Base-by-base conservation (phyloP, 1,140 invertebrate species). In the Cardiocondyla obscurior region DNA sequence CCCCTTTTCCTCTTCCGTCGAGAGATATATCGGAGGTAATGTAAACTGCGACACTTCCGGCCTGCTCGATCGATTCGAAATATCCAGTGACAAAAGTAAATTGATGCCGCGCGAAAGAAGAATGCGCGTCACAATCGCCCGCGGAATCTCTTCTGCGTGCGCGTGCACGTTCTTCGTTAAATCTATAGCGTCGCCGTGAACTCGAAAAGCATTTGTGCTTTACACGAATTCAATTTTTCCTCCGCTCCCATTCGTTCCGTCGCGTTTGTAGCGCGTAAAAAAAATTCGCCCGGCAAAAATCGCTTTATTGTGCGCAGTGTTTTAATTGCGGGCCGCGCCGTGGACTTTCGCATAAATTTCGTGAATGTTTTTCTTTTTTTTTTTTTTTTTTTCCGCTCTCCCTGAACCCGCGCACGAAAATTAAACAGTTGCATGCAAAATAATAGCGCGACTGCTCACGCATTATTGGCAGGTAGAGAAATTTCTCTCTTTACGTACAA, bases 41-140 rank as follows among this genome's bases (percentile, higher is more conserved):
- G 44, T 77, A 60, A 67, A 3, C n/a, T 65, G 22, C 25, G n/a
- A 16, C 33, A 49, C 55, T 62, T 76, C 44, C 55, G 28, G 30
- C 39, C 28, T 46, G 73, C 55, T 33, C 28, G 16, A 46, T 67
- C 28, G 60, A 65, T 65, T 53, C 67, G 16, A 79, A 53, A 79
- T 69, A 69, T 55, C 44, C 25, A 39, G 12, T 70, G 64, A 69
- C 76, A 79, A 70, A 55, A 79, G 49, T 79, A 65, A 79, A 79
- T 70, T 53, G 7, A 42, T 69, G 19, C 44, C 14, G 5, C 67
- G 30, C 12, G 46, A 53, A 55, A 10, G 22, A 69, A 67, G 6
- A 30, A 65, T 10, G 44, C 19, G 16, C 22, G 64, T 16, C 28
- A 25, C 14, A 7, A 36, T 14, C 30, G 4, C 6, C 4, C 4